Evolutionary conservation across 2,113 vertebrate genomes (phyloP).

Genomic region (Cathartes aura): DNA sequence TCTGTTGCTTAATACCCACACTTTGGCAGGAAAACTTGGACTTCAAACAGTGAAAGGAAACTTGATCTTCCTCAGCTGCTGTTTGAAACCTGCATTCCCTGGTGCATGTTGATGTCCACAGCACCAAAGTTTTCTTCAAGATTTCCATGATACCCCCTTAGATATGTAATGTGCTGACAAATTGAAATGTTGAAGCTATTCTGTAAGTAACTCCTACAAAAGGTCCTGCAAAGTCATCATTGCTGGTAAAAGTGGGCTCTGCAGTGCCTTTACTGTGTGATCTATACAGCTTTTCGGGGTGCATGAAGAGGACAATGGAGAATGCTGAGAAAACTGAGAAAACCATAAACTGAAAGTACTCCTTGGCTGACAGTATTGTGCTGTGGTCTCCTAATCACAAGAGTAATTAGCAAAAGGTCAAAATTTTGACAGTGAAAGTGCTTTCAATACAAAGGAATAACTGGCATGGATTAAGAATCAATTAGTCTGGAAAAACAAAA

Average conservation of each 20-base stretch:
- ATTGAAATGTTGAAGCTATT: not conserved
- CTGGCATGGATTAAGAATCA: not conserved
- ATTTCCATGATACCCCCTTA: not conserved
- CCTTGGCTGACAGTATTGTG: not conserved
- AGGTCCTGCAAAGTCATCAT: not conserved
- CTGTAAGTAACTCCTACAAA: not conserved
- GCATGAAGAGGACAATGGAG: not conserved
- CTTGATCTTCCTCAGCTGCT: not conserved
- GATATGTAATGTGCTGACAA: not conserved
- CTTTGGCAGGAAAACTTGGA: not conserved
- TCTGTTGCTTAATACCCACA: not conserved
- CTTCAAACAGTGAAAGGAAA: not conserved
- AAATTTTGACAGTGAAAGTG: not conserved
- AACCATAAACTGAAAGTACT: not conserved
- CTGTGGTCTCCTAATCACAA: not conserved
- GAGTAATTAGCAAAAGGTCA: not conserved
- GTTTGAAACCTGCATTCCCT: not conserved
- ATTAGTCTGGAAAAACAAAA: not conserved
- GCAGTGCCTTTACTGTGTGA: not conserved
- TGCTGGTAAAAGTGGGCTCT: not conserved
- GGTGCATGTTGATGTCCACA: not conserved
- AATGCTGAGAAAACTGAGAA: not conserved
- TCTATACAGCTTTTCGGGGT: not conserved
- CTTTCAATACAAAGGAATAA: not conserved
- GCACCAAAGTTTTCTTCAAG: not conserved